A percentile compares a stretch with the other conserved stretches of the same genome.
phyloP scores from a whole-genome alignment of 2,113 vertebrate species.

The Nibea coibor region DNA sequence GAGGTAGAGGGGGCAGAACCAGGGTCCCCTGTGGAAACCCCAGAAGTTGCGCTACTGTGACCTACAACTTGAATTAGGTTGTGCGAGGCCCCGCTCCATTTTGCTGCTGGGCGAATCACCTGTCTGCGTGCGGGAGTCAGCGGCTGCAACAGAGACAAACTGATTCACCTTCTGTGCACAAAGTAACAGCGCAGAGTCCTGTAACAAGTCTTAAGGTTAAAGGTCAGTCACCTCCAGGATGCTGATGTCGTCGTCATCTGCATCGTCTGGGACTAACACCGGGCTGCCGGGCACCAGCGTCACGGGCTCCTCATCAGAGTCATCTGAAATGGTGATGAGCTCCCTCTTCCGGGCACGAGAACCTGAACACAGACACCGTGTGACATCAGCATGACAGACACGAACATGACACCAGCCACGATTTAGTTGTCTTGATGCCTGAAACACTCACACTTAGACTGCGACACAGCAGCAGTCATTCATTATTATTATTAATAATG shows the following conservation, averaged over 20 bases:
- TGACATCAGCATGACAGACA: background rate
- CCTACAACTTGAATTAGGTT: slow-evolving; percentile 34
- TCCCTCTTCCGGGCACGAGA: slow-evolving; percentile 74
- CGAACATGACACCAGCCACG: background rate
- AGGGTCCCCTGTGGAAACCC: background rate
- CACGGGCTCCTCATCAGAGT: slow-evolving; percentile 92
- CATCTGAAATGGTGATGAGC: slow-evolving; percentile 92
- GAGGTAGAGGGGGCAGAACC: slow-evolving; percentile 69
- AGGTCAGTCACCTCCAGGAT: slow-evolving; percentile 87
- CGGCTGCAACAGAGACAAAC: slow-evolving; percentile 51
- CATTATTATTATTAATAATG: too few species aligned
- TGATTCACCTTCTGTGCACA: background rate
- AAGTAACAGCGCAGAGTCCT: too few species aligned
- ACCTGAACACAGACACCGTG: slow-evolving; percentile 42
- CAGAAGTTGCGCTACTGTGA: slow-evolving; percentile 42
- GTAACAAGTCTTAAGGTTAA: background rate
- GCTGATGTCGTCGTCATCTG: slow-evolving; percentile 84
- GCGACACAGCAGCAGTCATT: too few species aligned
- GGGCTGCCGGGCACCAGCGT: slow-evolving; percentile 76
- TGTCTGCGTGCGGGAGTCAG: slow-evolving; percentile 64
- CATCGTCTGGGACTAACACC: slow-evolving; percentile 83
- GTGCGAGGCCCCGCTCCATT: slow-evolving; percentile 50
- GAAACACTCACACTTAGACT: background rate
- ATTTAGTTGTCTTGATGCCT: background rate
- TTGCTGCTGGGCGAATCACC: slow-evolving; percentile 77